Evolutionary conservation across 2,113 vertebrate genomes (phyloP).

Genomic region (Brachyhypopomus occidentalis): DNA sequence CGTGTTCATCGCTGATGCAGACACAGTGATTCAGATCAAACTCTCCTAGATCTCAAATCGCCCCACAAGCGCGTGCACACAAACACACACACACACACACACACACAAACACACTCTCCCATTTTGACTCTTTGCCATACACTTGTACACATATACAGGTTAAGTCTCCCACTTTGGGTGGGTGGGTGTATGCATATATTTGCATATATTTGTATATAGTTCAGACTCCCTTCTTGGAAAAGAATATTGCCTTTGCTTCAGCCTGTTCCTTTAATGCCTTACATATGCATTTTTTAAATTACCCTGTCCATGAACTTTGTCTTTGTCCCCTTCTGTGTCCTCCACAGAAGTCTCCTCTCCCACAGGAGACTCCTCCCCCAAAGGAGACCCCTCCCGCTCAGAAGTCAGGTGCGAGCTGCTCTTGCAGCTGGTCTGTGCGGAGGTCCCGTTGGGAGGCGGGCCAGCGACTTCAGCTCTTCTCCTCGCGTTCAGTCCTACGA

Average conservation of each 20-base stretch:
- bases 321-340: no score
- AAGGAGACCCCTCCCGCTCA: no score
- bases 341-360: neutral
- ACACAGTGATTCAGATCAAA: slow-evolving; percentile 20
- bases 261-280: slow-evolving; percentile 18
- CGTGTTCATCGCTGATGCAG: slow-evolving; percentile 8
- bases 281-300: neutral
- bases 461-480: slow-evolving; percentile 84
- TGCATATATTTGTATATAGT: slow-evolving; percentile 8
- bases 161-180: neutral
- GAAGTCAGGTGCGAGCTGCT: no score
- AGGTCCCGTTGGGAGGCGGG: neutral
- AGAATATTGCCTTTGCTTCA: slow-evolving; percentile 31
- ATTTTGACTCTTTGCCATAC: neutral
- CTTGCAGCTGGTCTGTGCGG: neutral
- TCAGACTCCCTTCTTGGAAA: slow-evolving; percentile 11
- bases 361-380: no score
- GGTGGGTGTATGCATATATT: neutral
- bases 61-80: neutral
- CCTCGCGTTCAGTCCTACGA: slow-evolving; percentile 91
- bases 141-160: slow-evolving; percentile 14
- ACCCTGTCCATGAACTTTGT: neutral
- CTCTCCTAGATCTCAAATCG: neutral
- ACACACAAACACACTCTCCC: slow-evolving; percentile 11
- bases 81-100: neutral